Evolutionary conservation across 2,888 invertebrate species (phyloP).

Genomic region (Thereva unica): DNA sequence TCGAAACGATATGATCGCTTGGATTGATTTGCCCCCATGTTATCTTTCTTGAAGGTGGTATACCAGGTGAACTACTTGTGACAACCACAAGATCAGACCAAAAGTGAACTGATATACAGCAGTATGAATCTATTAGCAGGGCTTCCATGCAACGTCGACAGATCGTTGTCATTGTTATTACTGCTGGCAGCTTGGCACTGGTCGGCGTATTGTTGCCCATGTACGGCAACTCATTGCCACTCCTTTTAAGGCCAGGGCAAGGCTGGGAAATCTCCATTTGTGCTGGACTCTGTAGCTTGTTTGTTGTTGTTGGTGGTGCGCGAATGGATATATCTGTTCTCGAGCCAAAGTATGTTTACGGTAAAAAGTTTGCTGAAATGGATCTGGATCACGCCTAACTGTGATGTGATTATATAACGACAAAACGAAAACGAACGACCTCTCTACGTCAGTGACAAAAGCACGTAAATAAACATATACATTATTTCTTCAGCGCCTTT

Average conservation of each 20-base stretch:
- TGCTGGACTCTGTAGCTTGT: not conserved
- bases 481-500: no score
- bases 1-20: no score
- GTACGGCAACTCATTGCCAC: slow-evolving; percentile 27
- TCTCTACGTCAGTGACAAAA: no score
- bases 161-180: slow-evolving; percentile 21
- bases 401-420: no score
- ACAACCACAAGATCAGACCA: slow-evolving; percentile 11
- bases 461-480: no score
- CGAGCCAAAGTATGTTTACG: no score
- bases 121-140: slow-evolving; percentile 16
- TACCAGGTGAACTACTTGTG: slow-evolving; percentile 14
- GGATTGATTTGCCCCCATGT: slow-evolving; percentile 19
- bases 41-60: slow-evolving; percentile 14
- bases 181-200: not conserved
- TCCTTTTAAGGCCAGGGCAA: slow-evolving; percentile 30
- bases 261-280: slow-evolving; percentile 16
- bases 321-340: no score
- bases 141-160: not conserved
- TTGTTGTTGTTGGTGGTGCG: no score
- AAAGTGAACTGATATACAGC: slow-evolving; percentile 11
- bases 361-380: no score
- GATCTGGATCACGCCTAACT: no score
- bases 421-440: no score
- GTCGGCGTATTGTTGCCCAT: slow-evolving; percentile 26